Percentiles rank a stretch among this genome's conserved stretches.
These are phyloP conservation scores for Paramuricea clavata DNA, from an alignment of 92 coral and sea anemone species.

Conservation along the genomic window DNA sequence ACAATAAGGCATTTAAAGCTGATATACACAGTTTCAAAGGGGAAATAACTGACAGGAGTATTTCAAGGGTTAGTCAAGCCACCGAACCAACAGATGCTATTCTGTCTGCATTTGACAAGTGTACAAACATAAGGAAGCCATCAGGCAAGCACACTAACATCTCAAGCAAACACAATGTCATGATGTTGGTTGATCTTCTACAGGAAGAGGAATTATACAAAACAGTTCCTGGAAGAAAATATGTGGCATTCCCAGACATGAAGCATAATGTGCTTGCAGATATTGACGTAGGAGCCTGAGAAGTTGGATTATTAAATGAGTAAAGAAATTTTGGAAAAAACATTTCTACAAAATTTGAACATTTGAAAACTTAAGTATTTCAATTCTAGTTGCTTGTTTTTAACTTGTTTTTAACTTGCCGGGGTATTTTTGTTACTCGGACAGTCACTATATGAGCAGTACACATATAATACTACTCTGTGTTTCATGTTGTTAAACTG, in stretches of 20 bases:
- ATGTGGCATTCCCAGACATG: slow-evolving; percentile 35
- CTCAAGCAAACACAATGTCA: slow-evolving; percentile 1
- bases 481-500: no score
- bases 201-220: slow-evolving; percentile 14
- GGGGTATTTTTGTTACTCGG: no score
- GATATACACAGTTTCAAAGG: background rate
- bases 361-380: background rate
- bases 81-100: background rate
- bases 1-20: background rate
- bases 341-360: background rate
- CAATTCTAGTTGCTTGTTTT: no score
- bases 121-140: slow-evolving; percentile 13
- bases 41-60: slow-evolving; percentile 1
- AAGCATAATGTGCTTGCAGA: slow-evolving; percentile 19
- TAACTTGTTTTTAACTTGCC: no score
- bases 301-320: slow-evolving; percentile 22
- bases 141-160: slow-evolving; percentile 30
- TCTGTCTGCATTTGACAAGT: background rate
- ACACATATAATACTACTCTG: no score
- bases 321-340: background rate
- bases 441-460: no score
- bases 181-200: slow-evolving; percentile 26
- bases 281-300: slow-evolving; percentile 11
- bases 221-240: slow-evolving; percentile 28
- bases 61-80: background rate